These are phyloP conservation scores for Ictalurus punctatus DNA, from an alignment of 2,113 vertebrate genomes.

Conservation along the genomic window DNA sequence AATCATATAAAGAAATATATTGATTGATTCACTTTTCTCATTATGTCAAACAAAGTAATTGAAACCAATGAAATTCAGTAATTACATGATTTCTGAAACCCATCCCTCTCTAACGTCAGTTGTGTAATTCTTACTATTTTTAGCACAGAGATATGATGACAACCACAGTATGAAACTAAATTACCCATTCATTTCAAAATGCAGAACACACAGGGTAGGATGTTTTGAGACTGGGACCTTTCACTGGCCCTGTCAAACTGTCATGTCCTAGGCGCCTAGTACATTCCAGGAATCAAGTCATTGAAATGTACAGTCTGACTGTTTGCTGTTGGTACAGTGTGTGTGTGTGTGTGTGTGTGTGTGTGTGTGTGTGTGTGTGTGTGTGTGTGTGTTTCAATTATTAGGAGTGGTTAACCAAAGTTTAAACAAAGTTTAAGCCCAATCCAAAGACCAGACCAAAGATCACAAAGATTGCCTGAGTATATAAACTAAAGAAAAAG, in stretches of 20 bases:
- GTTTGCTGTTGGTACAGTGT: background rate
- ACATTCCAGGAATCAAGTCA: conserved; percentile 11
- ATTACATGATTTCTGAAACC: conserved; percentile 27
- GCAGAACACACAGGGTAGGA: background rate
- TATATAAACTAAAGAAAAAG: conserved; percentile 22
- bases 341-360: background rate
- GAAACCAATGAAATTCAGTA: background rate
- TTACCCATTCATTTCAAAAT: background rate
- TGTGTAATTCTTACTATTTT: background rate
- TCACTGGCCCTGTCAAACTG: background rate
- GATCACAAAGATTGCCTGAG: background rate
- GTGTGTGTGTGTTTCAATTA: background rate
- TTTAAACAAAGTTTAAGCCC: background rate
- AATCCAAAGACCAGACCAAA: background rate
- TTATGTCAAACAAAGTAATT: background rate
- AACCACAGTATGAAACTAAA: conserved; percentile 28
- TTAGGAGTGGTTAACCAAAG: conserved; percentile 14
- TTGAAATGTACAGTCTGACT: background rate
- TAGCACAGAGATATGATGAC: conserved; percentile 4
- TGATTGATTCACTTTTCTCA: background rate
- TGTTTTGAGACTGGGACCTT: conserved; percentile 29
- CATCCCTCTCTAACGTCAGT: background rate
- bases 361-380: background rate
- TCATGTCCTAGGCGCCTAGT: conserved; percentile 6
- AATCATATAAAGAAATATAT: background rate